Evolutionary conservation across 2,888 invertebrate species (phyloP), one percentile per base, ranked within the genome.

Genomic region (Lymantria dispar): DNA sequence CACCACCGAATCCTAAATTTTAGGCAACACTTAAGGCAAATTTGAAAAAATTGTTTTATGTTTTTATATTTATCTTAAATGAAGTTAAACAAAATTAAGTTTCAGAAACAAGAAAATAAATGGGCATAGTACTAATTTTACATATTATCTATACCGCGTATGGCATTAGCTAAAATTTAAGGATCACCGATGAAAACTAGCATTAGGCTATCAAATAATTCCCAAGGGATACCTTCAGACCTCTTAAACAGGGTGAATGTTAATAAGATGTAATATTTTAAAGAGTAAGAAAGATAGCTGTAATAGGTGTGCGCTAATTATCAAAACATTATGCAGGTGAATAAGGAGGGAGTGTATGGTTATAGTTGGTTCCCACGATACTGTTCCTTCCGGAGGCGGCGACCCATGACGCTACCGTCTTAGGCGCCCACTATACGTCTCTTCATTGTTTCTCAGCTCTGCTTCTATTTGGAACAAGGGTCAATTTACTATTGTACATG

Each of bases 371-470:
- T 90, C 90, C 83, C 90, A 90, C 89, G 87, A 57, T 58, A 49
- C 63, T 69, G 88, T 89, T 88, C 87, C 90, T 88, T 89, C 89
- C 88, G 87, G 80, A 82, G 75, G 71, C 83, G 73, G 70, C 83
- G 89, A 90, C 88, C 90, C 90, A 80, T 85, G 82, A 83, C 86
- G 86, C 87, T 84, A 86, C 85, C 73, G 87, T 84, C 85, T 86
- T 79, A 50, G 58, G 66, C 70, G 72, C 75, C 75, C 75, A 70
- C 73, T 58, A 62, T 64, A 74, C 70, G 77, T 78, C 79, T 82
- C 81, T 62, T 65, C n/a, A 80, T 80, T 83, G 82, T 83, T 76
- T 60, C 38, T 12, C 1, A 38, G 11, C 11, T n/a, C 38, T 12
- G 11, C 38, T 38, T 7, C 38, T 12, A n/a, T 12, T 38, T 38